Evolutionary conservation across 2,797 vertebrate species (phyloP).

Genomic region (Delichon dasypus): DNA sequence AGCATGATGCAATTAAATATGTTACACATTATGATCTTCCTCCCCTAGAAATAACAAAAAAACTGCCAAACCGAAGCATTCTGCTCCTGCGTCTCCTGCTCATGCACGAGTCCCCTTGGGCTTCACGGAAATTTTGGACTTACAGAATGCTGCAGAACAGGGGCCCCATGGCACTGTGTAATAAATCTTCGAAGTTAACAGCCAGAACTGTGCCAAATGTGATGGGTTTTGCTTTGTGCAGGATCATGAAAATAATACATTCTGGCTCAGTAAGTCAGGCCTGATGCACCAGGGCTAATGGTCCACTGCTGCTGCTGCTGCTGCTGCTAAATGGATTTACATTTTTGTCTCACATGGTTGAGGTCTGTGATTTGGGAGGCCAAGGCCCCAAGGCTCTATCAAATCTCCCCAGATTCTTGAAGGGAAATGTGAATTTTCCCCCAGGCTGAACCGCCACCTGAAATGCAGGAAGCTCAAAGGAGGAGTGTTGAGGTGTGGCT

Average conservation of each 20-base stretch:
- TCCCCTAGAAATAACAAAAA: slow-evolving; percentile 31
- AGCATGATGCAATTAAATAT: slow-evolving; percentile 54
- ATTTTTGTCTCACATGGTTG: not conserved
- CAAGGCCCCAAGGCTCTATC: not conserved
- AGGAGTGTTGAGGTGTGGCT: not conserved
- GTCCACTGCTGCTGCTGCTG: slow-evolving; percentile 9
- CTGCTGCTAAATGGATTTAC: not conserved
- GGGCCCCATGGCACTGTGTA: slow-evolving; percentile 54
- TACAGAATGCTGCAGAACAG: slow-evolving; percentile 45
- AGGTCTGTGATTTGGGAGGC: not conserved
- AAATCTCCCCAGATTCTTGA: not conserved
- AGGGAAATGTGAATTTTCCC: not conserved
- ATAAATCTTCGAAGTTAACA: slow-evolving; percentile 66
- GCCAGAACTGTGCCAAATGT: slow-evolving; percentile 66
- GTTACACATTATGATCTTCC: slow-evolving; percentile 33
- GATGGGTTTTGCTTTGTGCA: slow-evolving; percentile 60
- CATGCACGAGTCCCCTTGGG: slow-evolving; percentile 16
- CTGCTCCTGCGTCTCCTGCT: slow-evolving; percentile 31
- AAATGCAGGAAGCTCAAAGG: not conserved
- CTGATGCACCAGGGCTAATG: slow-evolving; percentile 19
- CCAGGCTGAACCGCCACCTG: not conserved
- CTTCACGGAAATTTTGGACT: slow-evolving; percentile 46
- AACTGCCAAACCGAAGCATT: slow-evolving; percentile 2
- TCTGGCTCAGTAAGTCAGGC: slow-evolving; percentile 36
- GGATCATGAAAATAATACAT: slow-evolving; percentile 56